Evolutionary conservation across 1,140 invertebrate species (phyloP).

Genomic region (Calycopis cecrops): DNA sequence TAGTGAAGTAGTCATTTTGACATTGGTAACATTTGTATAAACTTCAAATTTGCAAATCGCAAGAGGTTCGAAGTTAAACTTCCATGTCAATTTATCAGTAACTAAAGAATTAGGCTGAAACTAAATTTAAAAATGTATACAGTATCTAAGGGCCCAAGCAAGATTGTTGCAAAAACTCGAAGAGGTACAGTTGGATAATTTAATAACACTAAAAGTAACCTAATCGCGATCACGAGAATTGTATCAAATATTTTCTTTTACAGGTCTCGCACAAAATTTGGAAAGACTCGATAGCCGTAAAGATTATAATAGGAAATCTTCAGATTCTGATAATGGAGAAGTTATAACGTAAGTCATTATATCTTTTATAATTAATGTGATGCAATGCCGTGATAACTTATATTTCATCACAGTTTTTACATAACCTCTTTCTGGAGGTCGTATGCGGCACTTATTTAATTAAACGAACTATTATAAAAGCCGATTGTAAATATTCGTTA

Average conservation of each 20-base stretch:
- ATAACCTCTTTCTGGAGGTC: constrained; percentile 55
- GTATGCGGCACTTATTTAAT: not conserved
- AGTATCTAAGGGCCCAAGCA: constrained; percentile 88
- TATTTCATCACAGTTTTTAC: constrained; percentile 67
- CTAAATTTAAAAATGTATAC: constrained; percentile 84
- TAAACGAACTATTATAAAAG: no score
- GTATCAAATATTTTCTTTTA: constrained; percentile 41
- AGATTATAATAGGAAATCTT: constrained; percentile 78
- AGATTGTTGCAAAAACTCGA: constrained; percentile 89
- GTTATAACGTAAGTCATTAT: constrained; percentile 73
- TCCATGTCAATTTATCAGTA: constrained; percentile 16
- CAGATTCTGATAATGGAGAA: constrained; percentile 76
- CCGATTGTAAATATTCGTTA: no score
- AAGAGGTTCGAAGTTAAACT: constrained; percentile 5
- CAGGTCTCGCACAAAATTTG: constrained; percentile 81
- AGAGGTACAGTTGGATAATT: constrained; percentile 77
- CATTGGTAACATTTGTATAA: constrained; percentile 1
- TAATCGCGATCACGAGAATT: constrained; percentile 25
- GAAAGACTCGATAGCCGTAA: constrained; percentile 80
- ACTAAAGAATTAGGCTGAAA: constrained; percentile 27
- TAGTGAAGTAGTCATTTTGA: not conserved
- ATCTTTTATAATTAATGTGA: constrained; percentile 35
- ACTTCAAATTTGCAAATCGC: constrained; percentile 7
- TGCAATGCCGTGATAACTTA: constrained; percentile 35
- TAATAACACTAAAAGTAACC: constrained; percentile 19